Base-by-base conservation (phyloP, 2,888 invertebrate genomes). In the Harpalus rufipes region DNA sequence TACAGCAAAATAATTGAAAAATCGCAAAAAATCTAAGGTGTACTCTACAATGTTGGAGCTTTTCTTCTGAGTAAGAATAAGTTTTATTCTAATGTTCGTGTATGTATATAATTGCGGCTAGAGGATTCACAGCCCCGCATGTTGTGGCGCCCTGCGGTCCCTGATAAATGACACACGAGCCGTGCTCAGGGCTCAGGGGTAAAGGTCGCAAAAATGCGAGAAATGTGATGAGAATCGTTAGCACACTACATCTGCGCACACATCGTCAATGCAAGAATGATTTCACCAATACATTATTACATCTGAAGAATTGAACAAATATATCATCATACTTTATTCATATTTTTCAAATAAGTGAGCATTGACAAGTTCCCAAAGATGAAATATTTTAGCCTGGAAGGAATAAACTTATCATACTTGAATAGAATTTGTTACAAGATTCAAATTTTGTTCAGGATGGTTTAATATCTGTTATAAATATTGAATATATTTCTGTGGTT, bases 161-260 rank as follows among this genome's bases (percentile, higher is more conserved):
- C 14, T 72, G 44, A 72, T 72, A 72, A 72, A 72, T 72, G 72
- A 72, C 72, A 41, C 72, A 25, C 44, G 14, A 41, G 72, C 72
- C 39, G 44, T 5, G 25, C 44, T 14, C 72, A 25, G 72, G n/a
- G 32, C 39, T 12, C 12, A 18, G 18, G 63, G 63, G 25, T 41
- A 72, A 72, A 44, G 72, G 14, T 72, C 41, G 61, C n/a, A 41
- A 8, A 72, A 72, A 41, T 12, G 14, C 32, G 18, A 16, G 72
- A 72, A 41, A n/a, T 32, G 44, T 25, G 72, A 72, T 72, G 72
- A 72, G 72, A 41, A 41, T 72, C 72, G 68, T 72, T 72, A 41
- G 14, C 39, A 51, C 1, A 51, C 10, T 12, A 12, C 44, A 12
- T 10, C 44, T 7, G 44, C 44, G 44, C 44, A 51, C 44, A 8